Conservation (phyloP, 2,797 vertebrate species). For the Yasuhikotakia modesta region DNA sequence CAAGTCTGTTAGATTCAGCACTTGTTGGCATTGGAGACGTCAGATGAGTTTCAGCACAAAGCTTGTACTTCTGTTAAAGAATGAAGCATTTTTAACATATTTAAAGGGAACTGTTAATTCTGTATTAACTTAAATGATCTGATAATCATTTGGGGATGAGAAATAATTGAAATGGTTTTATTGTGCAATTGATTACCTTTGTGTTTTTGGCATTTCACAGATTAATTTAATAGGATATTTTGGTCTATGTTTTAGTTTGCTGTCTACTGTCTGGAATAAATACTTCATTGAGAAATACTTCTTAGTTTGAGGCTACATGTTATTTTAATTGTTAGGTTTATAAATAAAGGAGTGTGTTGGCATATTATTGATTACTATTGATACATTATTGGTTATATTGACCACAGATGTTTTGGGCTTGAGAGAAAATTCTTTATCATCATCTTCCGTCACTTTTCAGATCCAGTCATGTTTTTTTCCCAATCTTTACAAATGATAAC, state of each 20-base stretch:
- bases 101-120: too few relatives aligned
- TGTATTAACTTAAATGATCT: too few relatives aligned
- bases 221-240: too few relatives aligned
- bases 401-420: neutral
- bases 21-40: conserved; percentile 35
- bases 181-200: too few relatives aligned
- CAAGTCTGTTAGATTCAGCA: conserved; percentile 49
- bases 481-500: neutral
- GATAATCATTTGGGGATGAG: too few relatives aligned
- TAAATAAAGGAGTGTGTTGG: neutral
- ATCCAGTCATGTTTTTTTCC: neutral
- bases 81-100: too few relatives aligned
- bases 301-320: neutral
- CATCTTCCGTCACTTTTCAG: neutral
- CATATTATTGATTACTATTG: neutral
- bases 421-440: neutral
- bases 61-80: too few relatives aligned
- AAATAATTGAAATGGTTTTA: too few relatives aligned
- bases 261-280: neutral
- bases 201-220: too few relatives aligned
- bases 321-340: neutral
- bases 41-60: neutral
- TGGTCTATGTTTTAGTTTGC: too few relatives aligned
- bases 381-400: neutral
- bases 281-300: neutral